A percentile compares a stretch with the other conserved stretches of the same genome.
These are phyloP conservation scores for Drosophila tani DNA, from an alignment of 1,140 invertebrate genomes.

Conservation along the genomic window DNA sequence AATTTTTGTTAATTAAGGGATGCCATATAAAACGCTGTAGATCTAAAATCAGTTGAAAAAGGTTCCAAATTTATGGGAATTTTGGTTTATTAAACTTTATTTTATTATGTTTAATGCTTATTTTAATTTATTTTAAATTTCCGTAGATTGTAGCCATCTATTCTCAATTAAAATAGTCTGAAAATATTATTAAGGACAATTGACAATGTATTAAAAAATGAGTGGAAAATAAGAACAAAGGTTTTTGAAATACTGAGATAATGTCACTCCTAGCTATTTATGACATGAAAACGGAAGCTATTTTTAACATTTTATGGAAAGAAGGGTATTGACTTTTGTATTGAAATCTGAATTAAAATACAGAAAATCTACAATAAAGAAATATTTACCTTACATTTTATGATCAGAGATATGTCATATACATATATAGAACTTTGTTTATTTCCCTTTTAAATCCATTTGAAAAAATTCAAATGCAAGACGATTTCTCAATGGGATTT, in stretches of 20 bases:
- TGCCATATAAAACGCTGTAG: not conserved
- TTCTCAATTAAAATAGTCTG: not conserved
- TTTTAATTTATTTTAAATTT: not conserved
- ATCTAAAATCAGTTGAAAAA: not conserved
- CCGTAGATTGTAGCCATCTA: fast-evolving
- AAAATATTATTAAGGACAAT: not conserved
- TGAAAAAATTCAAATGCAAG: too few relatives aligned
- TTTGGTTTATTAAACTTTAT: not conserved
- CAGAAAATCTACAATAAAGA: too few relatives aligned
- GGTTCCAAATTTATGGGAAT: not conserved
- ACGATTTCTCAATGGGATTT: too few relatives aligned
- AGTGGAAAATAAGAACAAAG: not conserved
- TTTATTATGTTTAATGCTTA: not conserved
- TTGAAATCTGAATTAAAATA: not conserved
- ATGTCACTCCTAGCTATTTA: not conserved
- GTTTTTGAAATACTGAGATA: not conserved
- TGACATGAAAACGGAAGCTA: not conserved
- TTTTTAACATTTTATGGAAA: not conserved
- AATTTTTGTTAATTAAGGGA: not conserved
- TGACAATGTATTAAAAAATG: not conserved
- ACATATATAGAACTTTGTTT: too few relatives aligned
- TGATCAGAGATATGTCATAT: too few relatives aligned
- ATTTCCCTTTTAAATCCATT: too few relatives aligned
- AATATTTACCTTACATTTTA: too few relatives aligned
- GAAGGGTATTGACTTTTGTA: not conserved